Percentiles rank a stretch among this genome's conserved stretches.
These are phyloP conservation scores for Xestobium rufovillosum DNA, from an alignment of 2,888 invertebrate genomes.

Conservation along the genomic window DNA sequence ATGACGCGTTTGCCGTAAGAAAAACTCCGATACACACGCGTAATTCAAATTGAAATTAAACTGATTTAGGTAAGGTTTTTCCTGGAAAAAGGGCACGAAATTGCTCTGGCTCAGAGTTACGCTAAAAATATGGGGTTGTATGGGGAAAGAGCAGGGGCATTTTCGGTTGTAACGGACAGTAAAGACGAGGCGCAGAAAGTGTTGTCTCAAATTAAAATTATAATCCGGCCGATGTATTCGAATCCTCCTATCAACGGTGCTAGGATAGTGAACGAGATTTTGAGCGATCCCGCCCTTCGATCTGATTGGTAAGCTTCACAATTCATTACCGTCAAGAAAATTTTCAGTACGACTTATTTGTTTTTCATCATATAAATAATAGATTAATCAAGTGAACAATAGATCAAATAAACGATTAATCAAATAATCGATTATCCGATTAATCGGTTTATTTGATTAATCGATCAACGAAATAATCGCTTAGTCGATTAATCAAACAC, in stretches of 20 bases:
- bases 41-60: not conserved
- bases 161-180: constrained; percentile 66
- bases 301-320: constrained; percentile 59
- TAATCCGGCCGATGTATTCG: constrained; percentile 93
- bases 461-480: too few relatives aligned
- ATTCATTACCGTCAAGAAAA: too few relatives aligned
- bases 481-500: too few relatives aligned
- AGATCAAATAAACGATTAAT: too few relatives aligned
- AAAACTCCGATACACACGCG: not conserved
- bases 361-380: constrained; percentile 10
- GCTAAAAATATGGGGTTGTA: constrained; percentile 95
- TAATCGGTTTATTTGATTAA: too few relatives aligned
- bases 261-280: constrained; percentile 79
- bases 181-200: constrained; percentile 76
- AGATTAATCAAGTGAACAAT: too few relatives aligned
- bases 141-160: constrained; percentile 92
- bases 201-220: constrained; percentile 91
- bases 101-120: constrained; percentile 87
- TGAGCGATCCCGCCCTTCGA: constrained; percentile 62
- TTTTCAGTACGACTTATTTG: not conserved
- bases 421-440: too few relatives aligned
- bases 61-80: constrained; percentile 62
- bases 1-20: constrained; percentile 74
- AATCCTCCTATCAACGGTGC: constrained; percentile 95
- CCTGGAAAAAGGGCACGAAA: constrained; percentile 77